Evolutionary conservation across 2,888 invertebrate species (phyloP).

Genomic region (Drosophila mimica): DNA sequence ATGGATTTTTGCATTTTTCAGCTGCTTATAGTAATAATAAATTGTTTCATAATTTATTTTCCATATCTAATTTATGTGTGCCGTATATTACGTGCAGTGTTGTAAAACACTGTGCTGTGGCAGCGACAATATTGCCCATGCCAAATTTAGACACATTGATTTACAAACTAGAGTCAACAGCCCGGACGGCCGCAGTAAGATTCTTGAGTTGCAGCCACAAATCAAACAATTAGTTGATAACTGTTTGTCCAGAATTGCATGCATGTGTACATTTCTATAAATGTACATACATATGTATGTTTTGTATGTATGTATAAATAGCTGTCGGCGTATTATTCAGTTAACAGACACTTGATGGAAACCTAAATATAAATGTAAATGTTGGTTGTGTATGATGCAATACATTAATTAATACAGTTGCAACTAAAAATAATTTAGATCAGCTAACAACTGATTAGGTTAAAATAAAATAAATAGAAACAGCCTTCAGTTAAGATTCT

Average conservation of each 20-base stretch:
- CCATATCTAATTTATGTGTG: background rate
- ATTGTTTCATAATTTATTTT: background rate
- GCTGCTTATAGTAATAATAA: background rate
- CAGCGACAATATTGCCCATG: background rate
- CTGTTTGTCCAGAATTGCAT: background rate
- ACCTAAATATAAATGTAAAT: constrained; percentile 1
- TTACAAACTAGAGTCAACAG: background rate
- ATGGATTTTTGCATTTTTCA: background rate
- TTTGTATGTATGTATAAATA: background rate
- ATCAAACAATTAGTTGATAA: constrained; percentile 26
- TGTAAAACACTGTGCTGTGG: background rate
- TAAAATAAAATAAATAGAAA: background rate
- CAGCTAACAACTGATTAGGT: background rate
- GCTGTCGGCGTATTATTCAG: background rate
- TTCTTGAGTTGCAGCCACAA: constrained; percentile 10
- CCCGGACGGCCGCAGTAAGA: background rate
- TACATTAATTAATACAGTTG: background rate
- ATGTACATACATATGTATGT: background rate
- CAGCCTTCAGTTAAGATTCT: background rate
- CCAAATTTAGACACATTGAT: background rate
- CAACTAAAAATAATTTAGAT: background rate
- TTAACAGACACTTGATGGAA: background rate
- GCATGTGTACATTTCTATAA: background rate
- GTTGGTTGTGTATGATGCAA: background rate
- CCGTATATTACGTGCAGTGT: background rate